Evolutionary conservation across 2,113 vertebrate species (phyloP), one percentile per base, ranked within the genome.

Genomic region (Austrofundulus limnaeus): DNA sequence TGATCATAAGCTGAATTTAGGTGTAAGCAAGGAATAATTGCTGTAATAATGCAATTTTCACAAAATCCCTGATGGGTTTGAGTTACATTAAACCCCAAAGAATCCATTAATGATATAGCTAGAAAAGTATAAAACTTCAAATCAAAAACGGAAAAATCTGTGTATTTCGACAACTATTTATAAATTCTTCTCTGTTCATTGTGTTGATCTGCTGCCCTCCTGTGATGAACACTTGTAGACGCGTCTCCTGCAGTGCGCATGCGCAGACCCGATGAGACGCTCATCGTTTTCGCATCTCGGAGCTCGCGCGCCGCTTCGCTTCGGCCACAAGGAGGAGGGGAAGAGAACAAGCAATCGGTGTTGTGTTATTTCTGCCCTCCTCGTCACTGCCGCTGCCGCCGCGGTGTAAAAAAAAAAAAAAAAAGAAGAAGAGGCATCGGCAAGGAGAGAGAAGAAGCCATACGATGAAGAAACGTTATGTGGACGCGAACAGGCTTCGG

Each of bases 381-480:
- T 57, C 31, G 5, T 10, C 4, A 46, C 69, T 11, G 24, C 41
- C 5, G 50, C 69, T 39, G 61, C 78, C 6, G 57, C 69, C 17
- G 75, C 87, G 66, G 77, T 65, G 64, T 56, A 9, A 20, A 61
- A n/a, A n/a, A n/a, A n/a, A n/a, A n/a, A n/a, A n/a, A n/a, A n/a
- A n/a, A n/a, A n/a, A n/a, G 38, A 61, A 62, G 64, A 56, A 10
- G 17, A 61, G 28, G 56, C 13, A 47, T 43, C 71, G 53, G 52
- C 49, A 53, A 66, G 70, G 62, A 61, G 76, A 82, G 65, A 83
- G 71, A 1, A 66, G 69, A 82, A 85, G 85, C 79, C 88, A 77
- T 85, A 93, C 82, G 66, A 93, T 93, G 92, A 93, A 92, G 92
- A 93, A 92, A 82, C 92, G 92, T 17, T 88, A 85, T 71, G 88